These are phyloP conservation scores for Hydractinia symbiolongicarpus DNA, from an alignment of 30 jellyfish, hydroid and myxozoan genomes.

Conservation along the genomic window DNA sequence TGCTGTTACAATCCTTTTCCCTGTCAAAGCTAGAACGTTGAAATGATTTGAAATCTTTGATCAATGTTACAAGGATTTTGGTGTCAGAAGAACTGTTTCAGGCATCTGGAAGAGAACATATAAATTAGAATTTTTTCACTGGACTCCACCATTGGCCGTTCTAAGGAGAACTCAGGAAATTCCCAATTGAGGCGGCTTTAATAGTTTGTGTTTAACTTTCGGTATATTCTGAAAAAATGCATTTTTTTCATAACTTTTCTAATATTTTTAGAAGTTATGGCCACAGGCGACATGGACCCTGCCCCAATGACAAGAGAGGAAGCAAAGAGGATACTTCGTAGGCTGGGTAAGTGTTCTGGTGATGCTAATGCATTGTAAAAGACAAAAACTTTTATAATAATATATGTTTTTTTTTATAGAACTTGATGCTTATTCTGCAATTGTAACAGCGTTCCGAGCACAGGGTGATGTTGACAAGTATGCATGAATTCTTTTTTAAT, in stretches of 20 bases:
- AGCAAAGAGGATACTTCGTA: constrained; percentile 91
- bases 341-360: constrained; percentile 71
- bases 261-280: constrained; percentile 23
- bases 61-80: too few relatives aligned
- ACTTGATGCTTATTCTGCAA: constrained; percentile 90
- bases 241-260: background rate
- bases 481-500: background rate
- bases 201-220: too few relatives aligned
- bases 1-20: too few relatives aligned
- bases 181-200: too few relatives aligned
- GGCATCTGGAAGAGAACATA: too few relatives aligned
- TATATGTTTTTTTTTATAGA: constrained; percentile 41
- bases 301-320: constrained; percentile 87
- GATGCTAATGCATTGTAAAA: background rate
- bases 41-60: too few relatives aligned
- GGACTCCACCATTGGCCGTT: too few relatives aligned
- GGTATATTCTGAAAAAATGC: background rate
- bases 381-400: background rate
- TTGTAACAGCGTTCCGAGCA: constrained; percentile 95
- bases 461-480: constrained; percentile 95
- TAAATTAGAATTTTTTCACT: too few relatives aligned
- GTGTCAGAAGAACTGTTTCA: too few relatives aligned
- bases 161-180: too few relatives aligned
- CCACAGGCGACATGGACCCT: constrained; percentile 42
- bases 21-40: too few relatives aligned